A percentile compares a stretch with the other conserved stretches of the same genome.
phyloP scores from a whole-genome alignment of 1,140 invertebrate species.

The Tetragnatha versicolor region DNA sequence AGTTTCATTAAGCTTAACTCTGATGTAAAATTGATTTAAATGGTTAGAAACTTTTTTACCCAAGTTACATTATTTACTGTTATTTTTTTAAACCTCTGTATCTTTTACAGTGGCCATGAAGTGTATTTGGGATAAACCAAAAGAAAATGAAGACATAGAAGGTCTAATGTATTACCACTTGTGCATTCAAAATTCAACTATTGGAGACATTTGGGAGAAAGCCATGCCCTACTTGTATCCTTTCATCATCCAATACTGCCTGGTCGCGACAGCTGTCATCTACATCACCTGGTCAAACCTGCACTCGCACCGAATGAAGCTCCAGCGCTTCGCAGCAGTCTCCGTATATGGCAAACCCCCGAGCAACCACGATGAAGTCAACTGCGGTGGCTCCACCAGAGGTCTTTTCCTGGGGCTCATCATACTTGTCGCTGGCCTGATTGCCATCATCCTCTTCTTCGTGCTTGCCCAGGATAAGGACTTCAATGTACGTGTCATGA shows the following conservation, averaged over 20 bases:
- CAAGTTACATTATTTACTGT: no score
- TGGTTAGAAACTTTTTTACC: no score
- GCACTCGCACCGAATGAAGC: constrained; percentile 10
- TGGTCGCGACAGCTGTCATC: constrained; percentile 72
- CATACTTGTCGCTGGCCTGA: constrained; percentile 69
- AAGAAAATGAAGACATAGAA: constrained; percentile 64
- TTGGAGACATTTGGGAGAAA: constrained; percentile 71
- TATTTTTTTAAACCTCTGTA: no score
- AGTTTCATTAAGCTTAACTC: no score
- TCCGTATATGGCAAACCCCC: constrained; percentile 25
- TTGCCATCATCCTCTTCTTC: constrained; percentile 72
- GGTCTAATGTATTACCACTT: constrained; percentile 69
- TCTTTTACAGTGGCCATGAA: no score
- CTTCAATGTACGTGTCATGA: constrained; percentile 65
- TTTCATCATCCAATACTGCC: constrained; percentile 69
- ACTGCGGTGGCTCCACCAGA: constrained; percentile 70
- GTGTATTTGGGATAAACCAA: no score
- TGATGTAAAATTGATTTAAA: no score
- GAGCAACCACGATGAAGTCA: constrained; percentile 60
- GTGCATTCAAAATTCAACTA: constrained; percentile 70
- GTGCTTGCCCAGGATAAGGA: constrained; percentile 70
- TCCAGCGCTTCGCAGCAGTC: constrained; percentile 24
- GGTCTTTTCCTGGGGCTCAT: constrained; percentile 72
- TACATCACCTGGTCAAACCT: constrained; percentile 72
- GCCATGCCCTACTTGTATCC: constrained; percentile 72